phyloP scores from a whole-genome alignment of 2,888 invertebrate species.

The Piscicola geometra region DNA sequence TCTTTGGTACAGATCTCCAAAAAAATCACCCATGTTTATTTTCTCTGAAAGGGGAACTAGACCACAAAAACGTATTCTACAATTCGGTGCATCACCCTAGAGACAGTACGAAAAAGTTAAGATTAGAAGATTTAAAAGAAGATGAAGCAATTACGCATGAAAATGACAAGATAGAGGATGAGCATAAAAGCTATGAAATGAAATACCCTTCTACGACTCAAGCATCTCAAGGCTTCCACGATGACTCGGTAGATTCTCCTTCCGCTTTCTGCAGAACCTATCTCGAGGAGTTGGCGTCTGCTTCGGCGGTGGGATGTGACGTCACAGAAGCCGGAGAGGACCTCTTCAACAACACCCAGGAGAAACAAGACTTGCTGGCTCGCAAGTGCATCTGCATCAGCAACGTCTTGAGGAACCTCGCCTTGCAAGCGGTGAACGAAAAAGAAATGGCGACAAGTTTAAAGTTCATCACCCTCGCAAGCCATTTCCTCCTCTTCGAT shows the following conservation, averaged over 20 bases:
- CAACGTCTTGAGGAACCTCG: conserved; percentile 90
- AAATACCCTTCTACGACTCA: background rate
- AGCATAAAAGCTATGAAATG: too few species aligned
- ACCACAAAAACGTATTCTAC: background rate
- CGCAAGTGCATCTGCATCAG: conserved; percentile 86
- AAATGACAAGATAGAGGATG: background rate
- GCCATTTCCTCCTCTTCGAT: conserved; percentile 81
- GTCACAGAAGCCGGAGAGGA: conserved; percentile 51
- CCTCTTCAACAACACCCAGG: conserved; percentile 47
- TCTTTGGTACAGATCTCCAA: background rate
- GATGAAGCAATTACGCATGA: background rate
- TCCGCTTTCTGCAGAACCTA: background rate
- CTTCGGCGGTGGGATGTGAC: conserved; percentile 43
- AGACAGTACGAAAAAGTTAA: too few species aligned
- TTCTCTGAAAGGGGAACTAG: background rate
- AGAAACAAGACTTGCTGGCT: conserved; percentile 77
- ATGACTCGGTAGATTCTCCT: too few species aligned
- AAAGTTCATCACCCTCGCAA: conserved; percentile 80
- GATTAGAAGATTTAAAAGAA: too few species aligned
- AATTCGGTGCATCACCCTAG: background rate
- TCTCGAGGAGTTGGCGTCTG: background rate
- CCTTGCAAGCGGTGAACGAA: conserved; percentile 96
- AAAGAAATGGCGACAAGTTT: conserved; percentile 68
- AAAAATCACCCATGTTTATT: background rate
- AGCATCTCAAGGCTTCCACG: background rate